Percentiles rank a stretch among this genome's conserved stretches.
Evolutionary conservation across 2,797 vertebrate genomes (phyloP).

Genomic region (Sibirionetta formosa): DNA sequence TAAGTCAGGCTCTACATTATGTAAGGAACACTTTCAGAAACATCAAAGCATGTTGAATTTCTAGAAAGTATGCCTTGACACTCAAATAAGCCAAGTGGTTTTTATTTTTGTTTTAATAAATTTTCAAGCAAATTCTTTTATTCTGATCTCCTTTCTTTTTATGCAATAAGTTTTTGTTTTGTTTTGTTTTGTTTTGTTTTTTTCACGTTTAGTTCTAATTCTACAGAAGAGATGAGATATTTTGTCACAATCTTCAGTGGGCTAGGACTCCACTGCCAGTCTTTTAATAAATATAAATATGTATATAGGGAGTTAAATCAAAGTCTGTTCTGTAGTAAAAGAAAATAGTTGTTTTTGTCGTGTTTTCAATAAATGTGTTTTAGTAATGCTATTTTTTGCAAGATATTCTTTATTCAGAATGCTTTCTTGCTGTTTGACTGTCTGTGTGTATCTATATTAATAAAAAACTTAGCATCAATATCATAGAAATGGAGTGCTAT

Average conservation of each 20-base stretch:
- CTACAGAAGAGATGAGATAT: neutral
- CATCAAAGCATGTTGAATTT: fast-evolving
- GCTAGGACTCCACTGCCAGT: neutral
- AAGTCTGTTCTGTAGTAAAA: neutral
- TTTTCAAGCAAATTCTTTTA: neutral
- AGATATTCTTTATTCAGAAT: neutral
- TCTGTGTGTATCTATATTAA: too few relatives aligned
- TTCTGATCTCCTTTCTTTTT: neutral
- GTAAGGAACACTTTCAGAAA: neutral
- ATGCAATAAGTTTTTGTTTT: neutral
- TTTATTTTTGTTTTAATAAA: neutral
- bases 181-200: too few relatives aligned
- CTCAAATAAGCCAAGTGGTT: neutral
- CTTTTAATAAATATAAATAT: neutral
- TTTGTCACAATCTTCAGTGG: neutral
- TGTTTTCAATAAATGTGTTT: neutral
- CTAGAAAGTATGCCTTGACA: fast-evolving
- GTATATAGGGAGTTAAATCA: neutral
- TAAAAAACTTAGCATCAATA: neutral
- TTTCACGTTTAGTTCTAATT: fast-evolving
- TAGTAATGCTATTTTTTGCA: neutral
- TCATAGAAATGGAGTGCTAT: neutral
- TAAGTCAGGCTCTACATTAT: neutral
- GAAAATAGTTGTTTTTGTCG: neutral
- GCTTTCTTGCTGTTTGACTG: neutral